These are phyloP conservation scores for Leucoraja ocellata DNA, from an alignment of 2,797 vertebrate species.

Conservation along the genomic window DNA sequence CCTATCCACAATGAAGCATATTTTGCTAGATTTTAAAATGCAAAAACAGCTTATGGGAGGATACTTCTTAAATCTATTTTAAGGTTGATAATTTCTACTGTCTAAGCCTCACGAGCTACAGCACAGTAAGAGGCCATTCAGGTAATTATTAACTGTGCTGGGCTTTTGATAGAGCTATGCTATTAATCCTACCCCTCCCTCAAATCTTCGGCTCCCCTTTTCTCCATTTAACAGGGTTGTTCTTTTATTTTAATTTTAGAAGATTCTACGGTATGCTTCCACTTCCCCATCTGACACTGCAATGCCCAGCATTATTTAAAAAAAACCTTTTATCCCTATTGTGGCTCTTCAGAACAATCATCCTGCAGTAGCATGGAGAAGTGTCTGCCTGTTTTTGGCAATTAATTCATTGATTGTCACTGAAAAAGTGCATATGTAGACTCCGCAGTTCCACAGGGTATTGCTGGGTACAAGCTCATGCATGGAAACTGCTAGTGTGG, in stretches of 20 bases:
- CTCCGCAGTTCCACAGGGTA: not conserved
- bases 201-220: not conserved
- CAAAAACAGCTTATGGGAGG: not conserved
- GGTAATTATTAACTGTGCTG: not conserved
- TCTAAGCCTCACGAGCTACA: not conserved
- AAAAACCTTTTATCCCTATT: not conserved
- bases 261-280: not conserved
- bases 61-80: not conserved
- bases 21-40: slow-evolving; percentile 8
- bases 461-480: no score
- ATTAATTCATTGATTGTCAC: not conserved
- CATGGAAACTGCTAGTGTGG: not conserved
- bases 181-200: not conserved
- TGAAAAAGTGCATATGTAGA: not conserved
- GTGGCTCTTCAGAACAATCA: not conserved
- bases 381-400: not conserved
- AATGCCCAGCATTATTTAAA: not conserved
- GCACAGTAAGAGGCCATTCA: slow-evolving; percentile 17
- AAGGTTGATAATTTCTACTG: not conserved
- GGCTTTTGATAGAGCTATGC: not conserved
- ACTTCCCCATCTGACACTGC: not conserved
- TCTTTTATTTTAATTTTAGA: not conserved
- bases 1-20: not conserved
- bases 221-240: no score
- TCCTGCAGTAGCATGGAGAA: not conserved